These are phyloP conservation scores for Lithobates pipiens DNA, from an alignment of 2,797 vertebrate species.

Conservation along the genomic window DNA sequence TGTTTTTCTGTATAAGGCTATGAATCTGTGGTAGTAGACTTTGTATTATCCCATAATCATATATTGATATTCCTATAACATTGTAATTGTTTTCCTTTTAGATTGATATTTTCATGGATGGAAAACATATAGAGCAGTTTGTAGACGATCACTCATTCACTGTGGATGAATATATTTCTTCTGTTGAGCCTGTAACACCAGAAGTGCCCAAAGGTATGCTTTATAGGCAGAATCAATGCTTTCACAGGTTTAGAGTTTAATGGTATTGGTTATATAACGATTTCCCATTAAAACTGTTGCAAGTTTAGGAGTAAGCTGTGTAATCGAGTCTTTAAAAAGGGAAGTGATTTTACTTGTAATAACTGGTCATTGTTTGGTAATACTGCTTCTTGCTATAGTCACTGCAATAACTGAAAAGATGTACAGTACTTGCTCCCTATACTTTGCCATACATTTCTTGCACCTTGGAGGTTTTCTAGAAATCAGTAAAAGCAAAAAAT, in stretches of 20 bases:
- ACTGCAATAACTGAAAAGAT: no score
- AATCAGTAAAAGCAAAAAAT: no score
- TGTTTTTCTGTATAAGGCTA: no score
- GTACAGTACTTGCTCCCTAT: no score
- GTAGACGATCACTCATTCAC: slow-evolving; percentile 71
- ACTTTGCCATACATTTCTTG: no score
- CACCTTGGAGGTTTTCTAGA: no score
- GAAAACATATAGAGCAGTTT: slow-evolving; percentile 77
- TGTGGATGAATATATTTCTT: slow-evolving; percentile 66
- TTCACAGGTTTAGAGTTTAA: not conserved
- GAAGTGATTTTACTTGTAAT: no score
- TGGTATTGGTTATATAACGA: not conserved
- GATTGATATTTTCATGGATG: slow-evolving; percentile 78
- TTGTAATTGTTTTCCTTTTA: slow-evolving; percentile 65
- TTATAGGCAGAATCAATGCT: not conserved
- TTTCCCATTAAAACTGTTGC: not conserved
- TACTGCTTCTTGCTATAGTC: no score
- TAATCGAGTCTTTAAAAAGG: no score
- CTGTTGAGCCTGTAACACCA: slow-evolving; percentile 60
- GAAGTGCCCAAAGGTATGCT: slow-evolving; percentile 74
- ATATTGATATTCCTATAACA: not conserved
- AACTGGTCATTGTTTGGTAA: no score
- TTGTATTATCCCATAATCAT: not conserved
- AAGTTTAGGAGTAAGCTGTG: no score
- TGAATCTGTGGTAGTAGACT: no score